Conservation (phyloP, 2,113 vertebrate genomes). For the Proteles cristata region DNA sequence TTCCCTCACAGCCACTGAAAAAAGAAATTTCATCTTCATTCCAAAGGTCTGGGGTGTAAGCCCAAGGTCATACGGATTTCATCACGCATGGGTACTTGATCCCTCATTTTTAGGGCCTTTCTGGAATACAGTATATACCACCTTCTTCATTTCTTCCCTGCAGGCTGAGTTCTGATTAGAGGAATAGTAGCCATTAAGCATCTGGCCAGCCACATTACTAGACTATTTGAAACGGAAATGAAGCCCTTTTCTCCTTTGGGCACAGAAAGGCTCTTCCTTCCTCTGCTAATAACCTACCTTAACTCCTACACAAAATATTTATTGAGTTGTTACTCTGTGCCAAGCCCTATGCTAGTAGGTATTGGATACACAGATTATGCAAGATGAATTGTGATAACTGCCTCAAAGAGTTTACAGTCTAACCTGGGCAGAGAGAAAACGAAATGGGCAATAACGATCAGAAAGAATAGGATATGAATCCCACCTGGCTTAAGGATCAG, state of each 20-base stretch:
- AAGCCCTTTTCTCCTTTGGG: not conserved
- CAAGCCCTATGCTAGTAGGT: not conserved
- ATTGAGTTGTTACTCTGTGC: not conserved
- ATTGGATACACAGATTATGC: not conserved
- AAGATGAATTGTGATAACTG: not conserved
- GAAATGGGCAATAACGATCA: not conserved
- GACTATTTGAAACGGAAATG: not conserved
- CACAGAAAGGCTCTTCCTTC: not conserved
- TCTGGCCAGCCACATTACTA: not conserved
- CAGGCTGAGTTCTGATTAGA: not conserved
- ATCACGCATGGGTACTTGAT: not conserved
- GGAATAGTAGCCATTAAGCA: not conserved
- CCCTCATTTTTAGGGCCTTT: not conserved
- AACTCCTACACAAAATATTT: not conserved
- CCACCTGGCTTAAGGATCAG: not conserved
- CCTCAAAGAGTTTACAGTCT: not conserved
- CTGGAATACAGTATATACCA: not conserved
- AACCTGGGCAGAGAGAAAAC: not conserved
- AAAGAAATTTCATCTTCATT: not conserved
- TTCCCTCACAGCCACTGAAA: not conserved
- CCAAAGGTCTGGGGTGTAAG: not conserved
- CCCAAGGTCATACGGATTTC: not conserved
- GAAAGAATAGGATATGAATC: not conserved
- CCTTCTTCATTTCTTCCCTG: not conserved
- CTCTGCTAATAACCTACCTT: not conserved